Conservation (phyloP, 2,797 vertebrate species). For the Nyctibius grandis region DNA sequence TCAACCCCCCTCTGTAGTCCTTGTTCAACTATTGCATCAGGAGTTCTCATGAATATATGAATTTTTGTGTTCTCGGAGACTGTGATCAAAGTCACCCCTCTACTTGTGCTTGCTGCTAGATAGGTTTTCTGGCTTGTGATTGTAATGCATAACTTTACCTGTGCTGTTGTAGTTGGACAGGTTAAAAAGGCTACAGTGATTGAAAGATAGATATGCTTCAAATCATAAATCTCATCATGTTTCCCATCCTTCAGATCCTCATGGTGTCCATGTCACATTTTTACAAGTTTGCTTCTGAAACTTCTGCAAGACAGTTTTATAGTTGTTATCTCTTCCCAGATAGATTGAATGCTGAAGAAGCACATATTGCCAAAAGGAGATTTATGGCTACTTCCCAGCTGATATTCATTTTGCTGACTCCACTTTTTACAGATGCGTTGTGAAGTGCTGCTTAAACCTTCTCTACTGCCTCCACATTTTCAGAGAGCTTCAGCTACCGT, state of each 20-base stretch:
- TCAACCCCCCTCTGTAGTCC: not conserved
- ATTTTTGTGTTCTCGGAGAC: not conserved
- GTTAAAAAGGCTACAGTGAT: not conserved
- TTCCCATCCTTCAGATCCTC: not conserved
- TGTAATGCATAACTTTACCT: not conserved
- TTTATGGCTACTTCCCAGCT: not conserved
- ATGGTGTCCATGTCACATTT: not conserved
- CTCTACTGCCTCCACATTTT: not conserved
- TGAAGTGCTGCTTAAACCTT: slow-evolving; percentile 23
- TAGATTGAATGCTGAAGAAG: not conserved
- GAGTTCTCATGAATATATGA: not conserved
- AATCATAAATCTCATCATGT: not conserved
- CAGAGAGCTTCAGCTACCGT: not conserved
- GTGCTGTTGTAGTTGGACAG: not conserved
- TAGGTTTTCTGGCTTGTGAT: not conserved
- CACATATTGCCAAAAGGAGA: not conserved
- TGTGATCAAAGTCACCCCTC: not conserved
- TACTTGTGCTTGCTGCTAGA: not conserved
- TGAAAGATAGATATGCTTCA: not conserved
- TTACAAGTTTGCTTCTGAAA: not conserved
- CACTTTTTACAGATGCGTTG: not conserved
- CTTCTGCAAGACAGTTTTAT: not conserved
- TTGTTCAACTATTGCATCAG: not conserved
- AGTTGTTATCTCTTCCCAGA: not conserved
- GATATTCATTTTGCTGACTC: slow-evolving; percentile 6